Percentiles rank a stretch among this genome's conserved stretches.
Conservation (phyloP, 2,797 vertebrate species). For the Malurus leucopterus region DNA sequence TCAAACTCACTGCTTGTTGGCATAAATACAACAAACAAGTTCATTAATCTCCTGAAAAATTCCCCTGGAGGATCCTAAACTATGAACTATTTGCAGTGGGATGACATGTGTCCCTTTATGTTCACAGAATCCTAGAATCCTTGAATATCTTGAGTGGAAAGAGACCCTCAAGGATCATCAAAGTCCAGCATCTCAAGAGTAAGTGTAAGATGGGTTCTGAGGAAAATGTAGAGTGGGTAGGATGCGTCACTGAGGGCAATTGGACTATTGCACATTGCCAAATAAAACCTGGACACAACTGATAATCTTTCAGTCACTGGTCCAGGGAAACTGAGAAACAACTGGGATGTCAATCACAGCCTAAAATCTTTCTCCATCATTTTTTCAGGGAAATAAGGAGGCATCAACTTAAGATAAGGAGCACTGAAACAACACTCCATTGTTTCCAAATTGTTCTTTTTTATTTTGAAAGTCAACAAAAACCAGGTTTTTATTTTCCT, state of each 20-base stretch:
- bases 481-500: not conserved
- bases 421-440: not conserved
- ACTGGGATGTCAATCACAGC: accelerated
- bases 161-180: accelerated
- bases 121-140: not conserved
- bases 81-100: not conserved
- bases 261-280: not conserved
- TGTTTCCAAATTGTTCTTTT: not conserved
- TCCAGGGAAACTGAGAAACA: not conserved
- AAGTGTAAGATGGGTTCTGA: not conserved
- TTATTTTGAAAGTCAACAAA: not conserved
- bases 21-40: not conserved
- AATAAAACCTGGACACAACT: not conserved
- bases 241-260: not conserved
- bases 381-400: not conserved
- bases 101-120: not conserved
- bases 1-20: not conserved
- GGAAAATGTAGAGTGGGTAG: not conserved
- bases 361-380: not conserved
- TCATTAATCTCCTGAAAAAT: not conserved
- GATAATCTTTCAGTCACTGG: not conserved
- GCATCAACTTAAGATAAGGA: not conserved
- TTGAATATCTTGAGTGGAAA: not conserved
- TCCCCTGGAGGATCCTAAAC: not conserved
- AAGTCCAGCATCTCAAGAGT: not conserved